A percentile compares a stretch with the other conserved stretches of the same genome.
phyloP scores from a whole-genome alignment of 2,113 vertebrate species.

The Parotia lawesii region DNA sequence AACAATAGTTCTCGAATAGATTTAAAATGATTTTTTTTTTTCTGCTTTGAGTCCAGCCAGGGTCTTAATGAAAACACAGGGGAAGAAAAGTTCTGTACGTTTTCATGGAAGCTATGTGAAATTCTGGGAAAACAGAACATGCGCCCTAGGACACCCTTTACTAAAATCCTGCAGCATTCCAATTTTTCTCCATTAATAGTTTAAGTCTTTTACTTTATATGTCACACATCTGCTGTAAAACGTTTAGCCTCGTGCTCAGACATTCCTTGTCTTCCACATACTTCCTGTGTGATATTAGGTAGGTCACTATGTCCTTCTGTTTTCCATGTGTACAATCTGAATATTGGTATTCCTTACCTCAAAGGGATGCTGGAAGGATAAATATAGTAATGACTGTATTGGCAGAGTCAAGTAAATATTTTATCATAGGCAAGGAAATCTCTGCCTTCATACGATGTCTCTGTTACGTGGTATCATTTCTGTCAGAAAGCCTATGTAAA shows the following conservation, averaged over 20 bases:
- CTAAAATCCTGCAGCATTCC: neutral
- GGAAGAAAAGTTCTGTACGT: neutral
- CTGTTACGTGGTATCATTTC: neutral
- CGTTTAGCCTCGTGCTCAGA: neutral
- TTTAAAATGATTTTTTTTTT: neutral
- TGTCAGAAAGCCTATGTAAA: neutral
- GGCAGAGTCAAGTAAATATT: conserved; percentile 24
- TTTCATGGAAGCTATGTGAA: neutral
- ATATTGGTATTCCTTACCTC: conserved; percentile 18
- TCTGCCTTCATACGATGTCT: neutral
- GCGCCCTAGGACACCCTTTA: neutral
- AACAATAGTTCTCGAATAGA: neutral
- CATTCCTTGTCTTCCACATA: neutral
- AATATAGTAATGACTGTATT: conserved; percentile 25
- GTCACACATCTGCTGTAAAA: conserved; percentile 18
- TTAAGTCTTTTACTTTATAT: neutral
- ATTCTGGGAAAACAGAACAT: neutral
- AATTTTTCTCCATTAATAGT: neutral
- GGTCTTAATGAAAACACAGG: neutral
- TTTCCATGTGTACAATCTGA: neutral
- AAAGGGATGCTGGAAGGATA: conserved; percentile 21
- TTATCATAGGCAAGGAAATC: conserved; percentile 4
- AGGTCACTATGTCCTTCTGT: conserved; percentile 7
- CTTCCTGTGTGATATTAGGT: neutral
- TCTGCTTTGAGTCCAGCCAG: neutral